Base-by-base conservation (phyloP, 1,140 invertebrate genomes). In the Ruditapes philippinarum region DNA sequence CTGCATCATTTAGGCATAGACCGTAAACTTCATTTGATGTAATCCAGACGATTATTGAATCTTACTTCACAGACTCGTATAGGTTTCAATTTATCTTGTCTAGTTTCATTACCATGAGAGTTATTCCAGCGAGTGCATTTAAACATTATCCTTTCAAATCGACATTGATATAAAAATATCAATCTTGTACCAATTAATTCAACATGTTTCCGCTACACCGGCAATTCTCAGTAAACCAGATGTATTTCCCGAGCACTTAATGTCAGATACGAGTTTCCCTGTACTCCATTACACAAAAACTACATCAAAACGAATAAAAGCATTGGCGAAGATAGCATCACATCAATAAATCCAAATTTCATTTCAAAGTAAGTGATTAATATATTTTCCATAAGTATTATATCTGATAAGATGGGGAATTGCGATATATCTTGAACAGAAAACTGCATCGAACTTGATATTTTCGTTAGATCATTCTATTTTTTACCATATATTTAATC, bases 111-210 rank as follows among this genome's bases (percentile, higher is more conserved):
- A 7, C n/a, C n/a, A 11, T 4, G n/a, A 7, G 25, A 62, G 57
- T 28, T n/a, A 19, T 62, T 25, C 22, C 25, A 62, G n/a, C 28
- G 5, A 28, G 25, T 28, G 28, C 9, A 25, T 45, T 45, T 14
- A 14, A 14, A 45, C 14, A 45, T n/a, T 45, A 45, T 45, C 5
- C 42, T 7, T 7, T 62, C 25, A 28, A 62, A 62, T 62, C 28
- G 25, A 62, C n/a, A 62, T 62, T 62, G 57, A 62, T 62, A 62
- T 22, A 62, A 54, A 54, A 62, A 62, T 28, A 28, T n/a, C 57
- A 62, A n/a, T 7, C 57, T 28, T 62, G 9, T 62, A 62, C 57
- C 19, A 62, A 62, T 62, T 62, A 62, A 62, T 62, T n/a, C 57
- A 62, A 28, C 57, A 62, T 28, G 22, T 28, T 25, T 45, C 42